These are phyloP conservation scores for Oryzias javanicus DNA, from an alignment of 2,113 vertebrate species.

Conservation along the genomic window DNA sequence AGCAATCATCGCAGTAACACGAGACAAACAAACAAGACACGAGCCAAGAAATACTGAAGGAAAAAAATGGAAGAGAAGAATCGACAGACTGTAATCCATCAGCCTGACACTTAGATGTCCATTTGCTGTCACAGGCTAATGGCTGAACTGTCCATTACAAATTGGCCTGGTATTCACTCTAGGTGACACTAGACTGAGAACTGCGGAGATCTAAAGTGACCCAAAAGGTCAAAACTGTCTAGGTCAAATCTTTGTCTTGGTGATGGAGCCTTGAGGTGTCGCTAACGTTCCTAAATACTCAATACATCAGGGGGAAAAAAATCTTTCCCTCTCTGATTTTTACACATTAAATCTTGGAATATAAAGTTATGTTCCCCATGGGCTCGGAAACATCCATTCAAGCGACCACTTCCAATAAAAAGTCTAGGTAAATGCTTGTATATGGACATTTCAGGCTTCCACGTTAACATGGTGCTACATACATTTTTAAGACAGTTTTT, in stretches of 20 bases:
- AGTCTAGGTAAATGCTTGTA: too few species aligned
- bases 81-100: constrained; percentile 68
- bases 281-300: constrained; percentile 24
- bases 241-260: constrained; percentile 57
- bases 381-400: too few species aligned
- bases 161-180: constrained; percentile 68
- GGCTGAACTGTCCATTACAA: constrained; percentile 70
- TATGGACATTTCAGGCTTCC: too few species aligned
- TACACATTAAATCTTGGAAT: constrained; percentile 1
- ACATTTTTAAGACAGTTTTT: too few species aligned
- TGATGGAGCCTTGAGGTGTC: constrained; percentile 35
- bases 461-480: too few species aligned
- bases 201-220: constrained; percentile 43
- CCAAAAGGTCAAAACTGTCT: constrained; percentile 38
- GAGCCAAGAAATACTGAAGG: constrained; percentile 9
- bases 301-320: constrained; percentile 18
- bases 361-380: not conserved
- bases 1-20: constrained; percentile 67
- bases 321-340: constrained; percentile 17
- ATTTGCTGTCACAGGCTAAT: constrained; percentile 74
- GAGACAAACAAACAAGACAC: constrained; percentile 27
- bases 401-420: too few species aligned
- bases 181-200: constrained; percentile 58
- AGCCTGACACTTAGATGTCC: constrained; percentile 61
- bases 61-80: constrained; percentile 42